Percentiles rank a stretch among this genome's conserved stretches.
These are phyloP conservation scores for Dryocosmus kuriphilus DNA, from an alignment of 2,888 invertebrate genomes.

Conservation along the genomic window DNA sequence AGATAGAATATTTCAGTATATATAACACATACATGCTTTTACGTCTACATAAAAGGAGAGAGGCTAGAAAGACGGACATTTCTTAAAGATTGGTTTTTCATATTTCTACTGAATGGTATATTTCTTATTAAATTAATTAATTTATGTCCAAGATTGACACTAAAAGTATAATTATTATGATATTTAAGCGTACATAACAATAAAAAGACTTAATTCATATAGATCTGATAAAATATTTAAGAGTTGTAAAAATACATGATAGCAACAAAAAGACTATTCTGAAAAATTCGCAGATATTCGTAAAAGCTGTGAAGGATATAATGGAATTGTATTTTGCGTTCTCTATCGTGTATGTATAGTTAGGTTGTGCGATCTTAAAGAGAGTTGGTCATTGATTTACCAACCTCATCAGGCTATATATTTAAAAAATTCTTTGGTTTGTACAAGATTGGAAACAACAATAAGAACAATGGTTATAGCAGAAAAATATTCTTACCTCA, in stretches of 20 bases:
- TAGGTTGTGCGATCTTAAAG: too few species aligned
- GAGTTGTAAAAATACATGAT: neutral
- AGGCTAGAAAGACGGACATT: conserved; percentile 25
- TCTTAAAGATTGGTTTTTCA: conserved; percentile 21
- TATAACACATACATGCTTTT: neutral
- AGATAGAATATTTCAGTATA: conserved; percentile 9
- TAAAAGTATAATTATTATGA: neutral
- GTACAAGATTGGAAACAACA: too few species aligned
- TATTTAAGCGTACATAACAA: conserved; percentile 2
- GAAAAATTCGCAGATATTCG: neutral
- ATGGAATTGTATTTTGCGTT: too few species aligned
- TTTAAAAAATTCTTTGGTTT: too few species aligned
- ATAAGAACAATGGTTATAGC: too few species aligned
- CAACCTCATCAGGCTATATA: too few species aligned
- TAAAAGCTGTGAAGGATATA: too few species aligned
- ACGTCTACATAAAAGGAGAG: conserved; percentile 22
- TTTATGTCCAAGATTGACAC: neutral
- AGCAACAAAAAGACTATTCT: neutral
- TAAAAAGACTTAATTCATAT: neutral
- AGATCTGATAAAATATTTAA: neutral
- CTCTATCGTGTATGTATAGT: too few species aligned
- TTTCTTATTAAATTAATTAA: conserved; percentile 23
- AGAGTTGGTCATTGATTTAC: too few species aligned
- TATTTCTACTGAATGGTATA: conserved; percentile 24
- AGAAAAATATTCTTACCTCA: too few species aligned